A percentile compares a stretch with the other conserved stretches of the same genome.
phyloP scores from a whole-genome alignment of 2,797 vertebrate species.

The Crax fasciolata region DNA sequence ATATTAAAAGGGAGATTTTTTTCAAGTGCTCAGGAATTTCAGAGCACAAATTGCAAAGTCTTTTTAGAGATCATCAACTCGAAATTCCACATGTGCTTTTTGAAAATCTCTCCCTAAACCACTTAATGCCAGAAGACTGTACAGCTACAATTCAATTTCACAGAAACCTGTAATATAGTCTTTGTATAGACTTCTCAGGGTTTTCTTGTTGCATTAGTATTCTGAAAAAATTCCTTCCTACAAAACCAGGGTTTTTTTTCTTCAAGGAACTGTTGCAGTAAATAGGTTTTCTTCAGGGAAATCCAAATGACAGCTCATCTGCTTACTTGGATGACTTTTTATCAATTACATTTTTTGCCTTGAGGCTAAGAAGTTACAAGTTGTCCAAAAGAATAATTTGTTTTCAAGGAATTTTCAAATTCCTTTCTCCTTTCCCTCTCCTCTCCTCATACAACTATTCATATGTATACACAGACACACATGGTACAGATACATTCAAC shows the following conservation, averaged over 20 bases:
- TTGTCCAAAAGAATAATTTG: neutral
- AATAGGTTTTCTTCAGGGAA: neutral
- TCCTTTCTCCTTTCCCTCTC: neutral
- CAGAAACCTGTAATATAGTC: neutral
- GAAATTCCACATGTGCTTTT: neutral
- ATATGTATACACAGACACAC: neutral
- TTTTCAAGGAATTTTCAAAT: neutral
- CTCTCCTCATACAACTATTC: neutral
- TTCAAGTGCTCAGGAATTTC: slow-evolving; percentile 12
- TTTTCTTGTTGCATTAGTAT: neutral
- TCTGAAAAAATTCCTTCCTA: slow-evolving; percentile 5
- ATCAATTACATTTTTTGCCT: neutral
- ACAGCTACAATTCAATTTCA: neutral
- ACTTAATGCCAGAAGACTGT: neutral
- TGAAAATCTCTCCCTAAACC: slow-evolving; percentile 16
- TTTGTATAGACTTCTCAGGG: neutral
- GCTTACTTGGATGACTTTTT: neutral
- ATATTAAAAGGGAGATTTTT: slow-evolving; percentile 51
- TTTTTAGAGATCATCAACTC: slow-evolving; percentile 1
- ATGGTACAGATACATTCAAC: accelerated
- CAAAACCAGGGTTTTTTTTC: neutral
- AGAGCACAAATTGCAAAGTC: slow-evolving; percentile 21
- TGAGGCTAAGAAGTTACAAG: neutral
- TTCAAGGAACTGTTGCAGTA: neutral
- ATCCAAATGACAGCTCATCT: neutral